phyloP scores from a whole-genome alignment of 2,888 invertebrate species.

The Archips xylosteana region DNA sequence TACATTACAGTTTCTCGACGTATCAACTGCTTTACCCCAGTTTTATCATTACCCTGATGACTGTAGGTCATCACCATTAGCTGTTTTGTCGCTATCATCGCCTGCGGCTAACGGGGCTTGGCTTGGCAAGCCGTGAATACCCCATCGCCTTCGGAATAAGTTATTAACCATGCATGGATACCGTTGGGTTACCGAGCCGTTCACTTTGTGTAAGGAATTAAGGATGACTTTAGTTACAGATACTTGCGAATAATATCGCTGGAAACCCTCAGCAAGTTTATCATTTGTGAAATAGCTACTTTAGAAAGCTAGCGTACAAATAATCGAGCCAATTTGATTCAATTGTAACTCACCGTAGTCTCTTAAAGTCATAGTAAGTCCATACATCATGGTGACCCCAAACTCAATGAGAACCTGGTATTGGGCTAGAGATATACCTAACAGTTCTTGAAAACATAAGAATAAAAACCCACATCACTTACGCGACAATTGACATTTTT shows the following conservation, averaged over 20 bases:
- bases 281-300: too few species aligned
- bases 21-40: constrained; percentile 37
- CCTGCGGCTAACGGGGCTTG: constrained; percentile 69
- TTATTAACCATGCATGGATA: constrained; percentile 40
- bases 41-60: constrained; percentile 56
- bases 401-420: too few species aligned
- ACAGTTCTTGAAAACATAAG: too few species aligned
- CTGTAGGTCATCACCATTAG: constrained; percentile 50
- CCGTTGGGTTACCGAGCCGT: constrained; percentile 30
- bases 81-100: constrained; percentile 69
- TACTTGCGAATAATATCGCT: neutral
- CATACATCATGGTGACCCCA: too few species aligned
- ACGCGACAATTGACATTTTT: too few species aligned
- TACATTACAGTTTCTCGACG: neutral
- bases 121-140: constrained; percentile 62
- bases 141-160: constrained; percentile 47
- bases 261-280: too few species aligned
- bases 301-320: too few species aligned
- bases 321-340: too few species aligned
- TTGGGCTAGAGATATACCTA: too few species aligned
- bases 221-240: neutral
- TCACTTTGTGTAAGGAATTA: neutral
- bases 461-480: too few species aligned
- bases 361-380: too few species aligned
- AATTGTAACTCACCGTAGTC: too few species aligned